These are phyloP conservation scores for Trinorchestia longiramus DNA, from an alignment of 1,140 invertebrate genomes.

Conservation along the genomic window DNA sequence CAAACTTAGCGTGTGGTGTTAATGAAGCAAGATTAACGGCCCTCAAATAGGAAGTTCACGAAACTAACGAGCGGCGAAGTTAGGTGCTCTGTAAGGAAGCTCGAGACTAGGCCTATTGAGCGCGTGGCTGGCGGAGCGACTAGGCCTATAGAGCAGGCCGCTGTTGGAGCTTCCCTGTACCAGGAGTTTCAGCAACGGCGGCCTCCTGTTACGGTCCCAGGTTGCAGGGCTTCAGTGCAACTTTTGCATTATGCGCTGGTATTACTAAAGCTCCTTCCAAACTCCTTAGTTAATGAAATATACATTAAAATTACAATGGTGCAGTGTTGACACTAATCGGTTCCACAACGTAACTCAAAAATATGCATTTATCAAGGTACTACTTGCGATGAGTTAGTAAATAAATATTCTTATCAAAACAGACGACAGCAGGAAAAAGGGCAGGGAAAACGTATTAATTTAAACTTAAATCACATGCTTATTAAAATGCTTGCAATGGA, in stretches of 20 bases:
- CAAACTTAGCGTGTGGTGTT: neutral
- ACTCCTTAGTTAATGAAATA: too few species aligned
- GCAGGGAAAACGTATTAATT: too few species aligned
- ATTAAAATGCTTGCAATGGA: too few species aligned
- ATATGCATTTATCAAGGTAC: too few species aligned
- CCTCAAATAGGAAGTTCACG: conserved; percentile 29
- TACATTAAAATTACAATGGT: too few species aligned
- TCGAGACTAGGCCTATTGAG: conserved; percentile 17
- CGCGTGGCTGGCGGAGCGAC: neutral
- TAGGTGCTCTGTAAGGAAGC: conserved; percentile 28
- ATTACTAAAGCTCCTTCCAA: neutral
- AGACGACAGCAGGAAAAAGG: too few species aligned
- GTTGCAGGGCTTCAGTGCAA: neutral
- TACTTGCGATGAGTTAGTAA: too few species aligned
- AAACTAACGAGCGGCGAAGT: conserved; percentile 48
- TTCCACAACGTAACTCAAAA: too few species aligned
- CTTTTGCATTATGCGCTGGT: neutral
- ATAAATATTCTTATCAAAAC: too few species aligned
- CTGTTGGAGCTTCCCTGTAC: neutral
- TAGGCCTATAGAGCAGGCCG: neutral
- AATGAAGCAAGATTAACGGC: conserved; percentile 35
- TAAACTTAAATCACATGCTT: too few species aligned
- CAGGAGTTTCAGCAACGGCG: neutral
- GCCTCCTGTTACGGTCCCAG: neutral
- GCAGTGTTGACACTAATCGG: too few species aligned